These are phyloP conservation scores for Rostratula benghalensis DNA, from an alignment of 2,113 vertebrate genomes.

Conservation along the genomic window DNA sequence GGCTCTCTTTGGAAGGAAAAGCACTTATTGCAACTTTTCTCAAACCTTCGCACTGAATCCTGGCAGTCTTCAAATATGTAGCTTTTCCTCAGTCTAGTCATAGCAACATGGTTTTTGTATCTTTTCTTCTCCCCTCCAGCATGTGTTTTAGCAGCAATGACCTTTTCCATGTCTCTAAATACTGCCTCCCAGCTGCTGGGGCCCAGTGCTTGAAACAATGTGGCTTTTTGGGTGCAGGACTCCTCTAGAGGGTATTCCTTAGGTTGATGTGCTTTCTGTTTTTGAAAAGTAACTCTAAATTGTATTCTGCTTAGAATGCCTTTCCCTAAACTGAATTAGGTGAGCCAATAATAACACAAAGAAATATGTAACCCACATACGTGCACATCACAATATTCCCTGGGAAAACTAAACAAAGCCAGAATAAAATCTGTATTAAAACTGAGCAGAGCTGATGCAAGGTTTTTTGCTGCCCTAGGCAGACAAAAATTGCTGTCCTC, in stretches of 20 bases:
- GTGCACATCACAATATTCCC: not conserved
- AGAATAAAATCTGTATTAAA: conserved; percentile 5
- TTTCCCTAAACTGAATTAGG: not conserved
- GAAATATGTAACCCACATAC: not conserved
- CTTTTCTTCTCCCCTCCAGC: not conserved
- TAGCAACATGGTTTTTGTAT: not conserved
- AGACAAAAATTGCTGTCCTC: conserved; percentile 6
- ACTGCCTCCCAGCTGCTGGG: not conserved
- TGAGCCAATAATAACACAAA: not conserved
- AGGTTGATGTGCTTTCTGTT: not conserved
- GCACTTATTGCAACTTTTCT: not conserved
- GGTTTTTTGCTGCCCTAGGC: conserved; percentile 6
- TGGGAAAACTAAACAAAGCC: not conserved
- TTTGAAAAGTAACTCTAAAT: conserved; percentile 28
- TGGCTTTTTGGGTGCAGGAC: not conserved
- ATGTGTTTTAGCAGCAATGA: not conserved
- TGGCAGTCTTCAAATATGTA: not conserved
- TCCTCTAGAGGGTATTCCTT: not conserved
- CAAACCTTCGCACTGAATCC: not conserved
- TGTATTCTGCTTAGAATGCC: not conserved
- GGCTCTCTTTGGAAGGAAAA: not conserved
- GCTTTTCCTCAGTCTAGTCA: not conserved
- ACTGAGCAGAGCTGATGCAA: conserved; percentile 1
- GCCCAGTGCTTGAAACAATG: not conserved
- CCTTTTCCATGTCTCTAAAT: not conserved